Conservation (phyloP, 2,113 vertebrate genomes). For the Trogon melanurus region DNA sequence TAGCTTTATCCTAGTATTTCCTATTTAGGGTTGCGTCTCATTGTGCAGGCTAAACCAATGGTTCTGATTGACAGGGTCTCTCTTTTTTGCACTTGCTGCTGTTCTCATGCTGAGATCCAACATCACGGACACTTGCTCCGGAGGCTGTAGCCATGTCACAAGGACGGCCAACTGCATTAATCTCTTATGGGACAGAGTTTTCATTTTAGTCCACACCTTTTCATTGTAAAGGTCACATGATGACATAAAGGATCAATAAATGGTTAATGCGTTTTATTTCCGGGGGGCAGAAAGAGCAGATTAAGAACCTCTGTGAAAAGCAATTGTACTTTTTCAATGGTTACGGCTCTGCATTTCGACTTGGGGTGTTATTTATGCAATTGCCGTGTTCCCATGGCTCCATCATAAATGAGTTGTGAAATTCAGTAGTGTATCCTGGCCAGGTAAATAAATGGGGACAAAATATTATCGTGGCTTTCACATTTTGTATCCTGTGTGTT, state of each 20-base stretch:
- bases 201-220: background rate
- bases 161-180: background rate
- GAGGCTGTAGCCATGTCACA: background rate
- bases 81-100: background rate
- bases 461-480: conserved; percentile 46
- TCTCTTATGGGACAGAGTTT: background rate
- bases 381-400: conserved; percentile 29
- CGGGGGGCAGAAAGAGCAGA: background rate
- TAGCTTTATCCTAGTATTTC: background rate
- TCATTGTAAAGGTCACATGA: background rate
- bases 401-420: conserved; percentile 26
- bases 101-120: background rate
- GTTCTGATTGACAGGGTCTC: background rate
- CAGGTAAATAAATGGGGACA: conserved; percentile 29
- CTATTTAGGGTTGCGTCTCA: background rate
- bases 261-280: conserved; percentile 8
- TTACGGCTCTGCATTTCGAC: conserved; percentile 26
- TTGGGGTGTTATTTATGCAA: conserved; percentile 34
- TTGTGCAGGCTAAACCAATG: background rate
- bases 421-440: conserved; percentile 3
- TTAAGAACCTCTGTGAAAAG: conserved; percentile 35
- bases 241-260: conserved; percentile 18
- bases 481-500: conserved; percentile 38
- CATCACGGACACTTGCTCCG: background rate
- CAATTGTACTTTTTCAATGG: background rate